phyloP scores from a whole-genome alignment of 2,888 invertebrate genomes.

The Dynastes grantii region DNA sequence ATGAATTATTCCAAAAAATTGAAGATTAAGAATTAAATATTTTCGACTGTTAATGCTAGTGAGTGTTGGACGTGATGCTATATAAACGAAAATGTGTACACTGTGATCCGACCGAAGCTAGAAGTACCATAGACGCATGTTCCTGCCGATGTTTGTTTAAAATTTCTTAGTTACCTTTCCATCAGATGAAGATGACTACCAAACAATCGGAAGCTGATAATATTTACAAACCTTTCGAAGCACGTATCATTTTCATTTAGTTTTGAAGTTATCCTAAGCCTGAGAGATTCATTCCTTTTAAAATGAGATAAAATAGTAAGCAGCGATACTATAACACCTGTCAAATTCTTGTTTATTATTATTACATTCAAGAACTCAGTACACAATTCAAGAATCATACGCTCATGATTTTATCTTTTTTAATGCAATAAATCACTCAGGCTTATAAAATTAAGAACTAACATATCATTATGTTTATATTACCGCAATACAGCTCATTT shows the following conservation, averaged over 20 bases:
- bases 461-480: slow-evolving; percentile 39
- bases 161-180: slow-evolving; percentile 66
- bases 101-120: slow-evolving; percentile 45
- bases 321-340: slow-evolving; percentile 14
- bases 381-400: neutral
- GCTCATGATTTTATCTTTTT: slow-evolving; percentile 1
- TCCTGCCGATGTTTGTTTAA: slow-evolving; percentile 59
- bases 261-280: slow-evolving; percentile 59
- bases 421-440: slow-evolving; percentile 33
- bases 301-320: slow-evolving; percentile 14
- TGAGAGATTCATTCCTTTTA: slow-evolving; percentile 62
- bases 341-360: slow-evolving; percentile 41
- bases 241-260: slow-evolving; percentile 66
- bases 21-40: slow-evolving; percentile 59
- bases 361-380: neutral
- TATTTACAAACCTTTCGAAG: slow-evolving; percentile 65
- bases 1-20: slow-evolving; percentile 64
- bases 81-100: slow-evolving; percentile 45
- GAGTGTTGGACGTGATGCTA: slow-evolving; percentile 48
- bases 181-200: slow-evolving; percentile 62
- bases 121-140: slow-evolving; percentile 59
- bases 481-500: slow-evolving; percentile 41
- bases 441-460: slow-evolving; percentile 32
- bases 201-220: slow-evolving; percentile 58
- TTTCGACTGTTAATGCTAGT: slow-evolving; percentile 50